Evolutionary conservation across 2,113 vertebrate genomes (phyloP), one percentile per base, ranked within the genome.

Genomic region (Lathamus discolor): DNA sequence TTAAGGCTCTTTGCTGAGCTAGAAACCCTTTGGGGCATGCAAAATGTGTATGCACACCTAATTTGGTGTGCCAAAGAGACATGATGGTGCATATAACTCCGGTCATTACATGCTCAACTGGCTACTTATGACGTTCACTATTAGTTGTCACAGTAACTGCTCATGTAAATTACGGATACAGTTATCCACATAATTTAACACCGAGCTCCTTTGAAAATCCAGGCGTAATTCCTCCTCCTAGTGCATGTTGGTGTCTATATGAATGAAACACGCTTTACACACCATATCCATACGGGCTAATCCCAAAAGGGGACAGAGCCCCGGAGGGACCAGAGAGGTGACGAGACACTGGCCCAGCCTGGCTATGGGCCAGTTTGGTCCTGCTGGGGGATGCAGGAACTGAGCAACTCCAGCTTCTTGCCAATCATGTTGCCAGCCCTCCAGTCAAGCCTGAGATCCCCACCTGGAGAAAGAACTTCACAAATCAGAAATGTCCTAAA

Each of bases 141-240:
- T 93, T 88, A 96, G 93, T 95, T 93, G 95, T 97, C 96, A 97
- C 96, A 96, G 96, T 92, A 96, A 96, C 95, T 96, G 94, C 85
- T 90, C 91, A 66, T 92, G 86, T 91, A 94, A 78, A 96, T 96
- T 95, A 96, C 44, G 0, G 77, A 79, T 93, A 83, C 90, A 69
- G 83, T 96, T 96, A 92, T 78, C 90, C 96, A 92, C 88, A 24
- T 95, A 86, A 96, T 94, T 92, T 82, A 82, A 80, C 95, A 59
- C 41, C 9, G 61, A 88, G 19, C 43, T 90, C 66, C 79, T 96
- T 87, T 89, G 77, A 67, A 95, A 86, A 94, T 85, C 80, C 31
- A 82, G 86, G 74, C 73, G 80, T 82, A 48, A 90, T 93, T 95
- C 66, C 77, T 91, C 28, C 57, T 86, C 57, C 33, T 82, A 80